Conservation (phyloP, 2,797 vertebrate species). For the Dendrocincla fuliginosa region DNA sequence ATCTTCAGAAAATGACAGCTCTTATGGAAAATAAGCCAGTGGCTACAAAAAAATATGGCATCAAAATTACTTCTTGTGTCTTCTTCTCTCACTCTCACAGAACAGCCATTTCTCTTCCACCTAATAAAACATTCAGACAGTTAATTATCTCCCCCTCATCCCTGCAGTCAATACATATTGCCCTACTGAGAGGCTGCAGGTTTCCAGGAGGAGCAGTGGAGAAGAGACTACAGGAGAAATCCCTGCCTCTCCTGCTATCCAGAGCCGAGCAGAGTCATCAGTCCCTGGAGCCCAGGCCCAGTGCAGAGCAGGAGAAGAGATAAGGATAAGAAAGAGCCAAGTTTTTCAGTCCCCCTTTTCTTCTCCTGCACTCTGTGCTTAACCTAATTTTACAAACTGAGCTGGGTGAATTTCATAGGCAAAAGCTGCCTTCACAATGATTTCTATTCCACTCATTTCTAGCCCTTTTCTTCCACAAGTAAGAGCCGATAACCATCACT, state of each 20-base stretch:
- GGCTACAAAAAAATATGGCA: neutral
- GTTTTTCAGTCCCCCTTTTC: neutral
- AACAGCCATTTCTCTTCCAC: neutral
- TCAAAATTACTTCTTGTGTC: neutral
- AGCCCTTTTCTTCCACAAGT: slow-evolving; percentile 11
- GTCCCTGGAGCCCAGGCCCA: neutral
- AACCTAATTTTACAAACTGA: neutral
- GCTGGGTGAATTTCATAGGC: slow-evolving; percentile 3
- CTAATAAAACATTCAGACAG: neutral
- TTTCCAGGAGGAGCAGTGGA: neutral
- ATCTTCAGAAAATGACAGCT: neutral
- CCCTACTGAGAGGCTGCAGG: neutral
- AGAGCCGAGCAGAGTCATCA: neutral
- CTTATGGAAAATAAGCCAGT: neutral
- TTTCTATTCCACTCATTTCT: slow-evolving; percentile 26
- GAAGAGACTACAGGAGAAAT: neutral
- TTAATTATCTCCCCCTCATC: neutral
- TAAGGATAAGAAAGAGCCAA: neutral
- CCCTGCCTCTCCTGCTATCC: neutral
- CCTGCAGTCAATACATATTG: neutral
- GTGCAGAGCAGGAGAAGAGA: neutral
- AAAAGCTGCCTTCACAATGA: slow-evolving; percentile 18
- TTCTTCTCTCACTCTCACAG: neutral
- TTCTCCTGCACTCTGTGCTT: neutral
- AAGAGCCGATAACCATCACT: slow-evolving; percentile 42